Base-by-base conservation (phyloP, 2,797 vertebrate species). In the Psittacula derbiana region DNA sequence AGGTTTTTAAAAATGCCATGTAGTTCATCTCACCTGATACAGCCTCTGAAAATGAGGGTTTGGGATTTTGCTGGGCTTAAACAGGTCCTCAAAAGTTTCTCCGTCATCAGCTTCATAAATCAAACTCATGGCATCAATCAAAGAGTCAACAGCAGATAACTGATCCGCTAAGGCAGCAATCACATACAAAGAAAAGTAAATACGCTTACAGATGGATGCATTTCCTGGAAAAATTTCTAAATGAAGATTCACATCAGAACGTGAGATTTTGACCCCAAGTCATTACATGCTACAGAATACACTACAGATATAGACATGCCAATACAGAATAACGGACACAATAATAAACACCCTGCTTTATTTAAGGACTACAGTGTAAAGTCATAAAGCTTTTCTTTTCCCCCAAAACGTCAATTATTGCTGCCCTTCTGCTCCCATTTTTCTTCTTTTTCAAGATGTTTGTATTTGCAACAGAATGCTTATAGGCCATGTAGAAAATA, bases 121-220 rank as follows among this genome's bases (percentile, higher is more conserved):
- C 98, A 99, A 97, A 98, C 98, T 99, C 99, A 99, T 99, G 58
- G 99, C 99, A 95, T 99, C 98, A 86, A 99, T 99, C 90, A 99
- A 95, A 79, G 98, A 98, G 92, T 99, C 99, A 75, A 99, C 96
- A 25, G 99, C 98, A 90, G 97, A 98, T 89, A 99, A 95, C 97
- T 99, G 99, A 46, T 97, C 94, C 81, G 95, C 99, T 99, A 95
- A 64, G 81, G 62, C 31, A 94, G 72, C 50, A 95, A 89, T 70
- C n/a, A 94, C 10, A 92, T 21, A 91, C 10, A 95, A 92, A 65
- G 58, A 76, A 82, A 66, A 86, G 27, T 88, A 91, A 93, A 92
- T 49, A 93, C 18, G 61, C 20, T 92, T 78, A 60, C 78, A 87
- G 61, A 92, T 31, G 13, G 33, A 41, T 64, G 33, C 19, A 73